Conservation (phyloP, 1,140 invertebrate species). For the Drosophila parvula region DNA sequence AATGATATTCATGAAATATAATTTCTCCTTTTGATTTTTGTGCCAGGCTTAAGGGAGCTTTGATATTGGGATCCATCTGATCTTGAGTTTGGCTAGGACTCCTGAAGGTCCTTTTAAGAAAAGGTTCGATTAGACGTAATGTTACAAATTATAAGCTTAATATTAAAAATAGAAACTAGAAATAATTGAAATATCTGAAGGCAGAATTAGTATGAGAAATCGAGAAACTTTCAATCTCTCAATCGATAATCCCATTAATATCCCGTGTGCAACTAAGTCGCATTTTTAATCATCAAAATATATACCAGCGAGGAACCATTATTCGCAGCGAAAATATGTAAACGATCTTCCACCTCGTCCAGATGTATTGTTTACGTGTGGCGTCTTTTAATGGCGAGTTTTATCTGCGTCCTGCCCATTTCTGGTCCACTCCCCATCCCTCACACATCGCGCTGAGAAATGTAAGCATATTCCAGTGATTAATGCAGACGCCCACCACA, state of each 20-base stretch:
- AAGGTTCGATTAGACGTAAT: too few species aligned
- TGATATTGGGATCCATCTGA: too few species aligned
- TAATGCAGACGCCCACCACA: slow-evolving; percentile 66
- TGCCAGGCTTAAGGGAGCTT: too few species aligned
- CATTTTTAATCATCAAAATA: slow-evolving; percentile 15
- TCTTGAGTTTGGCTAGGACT: too few species aligned
- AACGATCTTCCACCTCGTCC: slow-evolving; percentile 58
- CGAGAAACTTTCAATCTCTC: neutral
- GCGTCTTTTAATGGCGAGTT: slow-evolving; percentile 53
- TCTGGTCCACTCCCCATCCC: neutral
- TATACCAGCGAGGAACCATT: slow-evolving; percentile 2
- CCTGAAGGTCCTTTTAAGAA: too few species aligned
- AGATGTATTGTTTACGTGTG: slow-evolving; percentile 72
- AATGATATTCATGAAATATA: too few species aligned
- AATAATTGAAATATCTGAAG: too few species aligned
- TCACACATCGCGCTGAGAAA: slow-evolving; percentile 67
- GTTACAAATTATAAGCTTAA: too few species aligned
- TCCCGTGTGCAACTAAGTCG: neutral
- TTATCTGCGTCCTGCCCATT: slow-evolving; percentile 44
- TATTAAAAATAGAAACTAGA: too few species aligned
- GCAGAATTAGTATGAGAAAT: neutral
- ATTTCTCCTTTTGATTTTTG: too few species aligned
- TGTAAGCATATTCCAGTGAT: slow-evolving; percentile 77
- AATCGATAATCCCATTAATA: neutral
- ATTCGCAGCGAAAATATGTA: slow-evolving; percentile 65